Percentiles rank a stretch among this genome's conserved stretches.
Conservation (phyloP, 2,113 vertebrate genomes). For the Oreochromis spilurus region DNA sequence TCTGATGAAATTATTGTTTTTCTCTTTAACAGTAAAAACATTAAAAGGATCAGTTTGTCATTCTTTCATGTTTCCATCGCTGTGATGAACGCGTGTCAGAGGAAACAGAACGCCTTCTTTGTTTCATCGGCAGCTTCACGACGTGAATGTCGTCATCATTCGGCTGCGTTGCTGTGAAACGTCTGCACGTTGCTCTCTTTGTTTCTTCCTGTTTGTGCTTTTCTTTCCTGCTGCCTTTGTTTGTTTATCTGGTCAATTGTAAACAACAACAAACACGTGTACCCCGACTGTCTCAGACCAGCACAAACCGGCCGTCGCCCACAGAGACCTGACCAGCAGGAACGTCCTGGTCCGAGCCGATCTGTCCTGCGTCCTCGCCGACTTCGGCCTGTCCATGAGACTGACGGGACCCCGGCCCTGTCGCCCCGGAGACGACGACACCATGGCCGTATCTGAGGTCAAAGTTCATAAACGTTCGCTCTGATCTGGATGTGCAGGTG, state of each 20-base stretch:
- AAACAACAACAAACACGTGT: not conserved
- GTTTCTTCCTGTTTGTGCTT: not conserved
- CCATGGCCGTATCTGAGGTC: slow-evolving; percentile 79
- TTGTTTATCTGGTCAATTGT: not conserved
- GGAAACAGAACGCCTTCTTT: not conserved
- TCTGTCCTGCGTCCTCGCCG: slow-evolving; percentile 87
- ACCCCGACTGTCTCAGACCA: slow-evolving; percentile 70
- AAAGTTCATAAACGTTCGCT: not conserved
- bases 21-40: not conserved
- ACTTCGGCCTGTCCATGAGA: slow-evolving; percentile 92
- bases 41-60: fast-evolving
- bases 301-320: slow-evolving; percentile 92
- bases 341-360: slow-evolving; percentile 90
- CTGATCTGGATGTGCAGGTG: not conserved
- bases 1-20: not conserved
- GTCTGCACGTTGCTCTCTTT: not conserved
- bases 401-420: slow-evolving; percentile 83
- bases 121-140: not conserved
- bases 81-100: not conserved
- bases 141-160: not conserved
- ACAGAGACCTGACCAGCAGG: slow-evolving; percentile 92
- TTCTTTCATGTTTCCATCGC: not conserved
- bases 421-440: slow-evolving; percentile 88
- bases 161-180: not conserved
- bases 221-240: not conserved